Evolutionary conservation across 30 jellyfish, hydroid and myxozoan genomes (phyloP), one percentile per base, ranked within the genome.

Genomic region (Catostylus mosaicus): DNA sequence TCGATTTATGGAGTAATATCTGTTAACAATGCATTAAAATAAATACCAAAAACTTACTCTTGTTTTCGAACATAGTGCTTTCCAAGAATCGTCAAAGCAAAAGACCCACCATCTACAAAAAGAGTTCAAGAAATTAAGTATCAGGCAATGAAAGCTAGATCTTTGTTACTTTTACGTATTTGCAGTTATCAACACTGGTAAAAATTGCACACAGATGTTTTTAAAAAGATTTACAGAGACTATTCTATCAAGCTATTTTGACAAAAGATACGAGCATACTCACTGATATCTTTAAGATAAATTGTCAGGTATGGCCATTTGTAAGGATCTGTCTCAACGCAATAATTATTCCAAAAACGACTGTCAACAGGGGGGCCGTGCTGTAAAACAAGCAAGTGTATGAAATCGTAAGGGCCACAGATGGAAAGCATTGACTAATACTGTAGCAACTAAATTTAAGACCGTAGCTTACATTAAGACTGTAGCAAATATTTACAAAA

Each of bases 291-390:
- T 50, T 93, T 93, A 75, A 93, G 79, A 71, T 93, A 93, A 6
- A 93, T 86, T 4, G 98, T 93, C 35, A 93, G 56, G 72, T 93
- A 93, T 20, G 98, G 98, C 98, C 98, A 93, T 77, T 93, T 93
- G 67, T 40, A 93, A 10, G 98, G 98, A 73, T 93, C 98, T 27
- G 98, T 93, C 24, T 86, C 96, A 1, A 93, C 98, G 73, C 98
- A 93, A 54, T 93, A 93, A 65, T 93, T 93, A 60, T 86, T 93
- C 98, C 98, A 93, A 70, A 93, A 93, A 51, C 98, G 88, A 32
- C 61, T 84, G 46, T 93, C 98, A 24, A 93, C 98, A 8, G 96
- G 96, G 11, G 98, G 98, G 9, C 98, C 98, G 50, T 86, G 90
- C 95, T 87, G 61, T 16, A 67, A 67, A 26, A n/a, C 32, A 82